These are phyloP conservation scores for Drosophila koepferae DNA, from an alignment of 2,888 invertebrate species.

Conservation along the genomic window DNA sequence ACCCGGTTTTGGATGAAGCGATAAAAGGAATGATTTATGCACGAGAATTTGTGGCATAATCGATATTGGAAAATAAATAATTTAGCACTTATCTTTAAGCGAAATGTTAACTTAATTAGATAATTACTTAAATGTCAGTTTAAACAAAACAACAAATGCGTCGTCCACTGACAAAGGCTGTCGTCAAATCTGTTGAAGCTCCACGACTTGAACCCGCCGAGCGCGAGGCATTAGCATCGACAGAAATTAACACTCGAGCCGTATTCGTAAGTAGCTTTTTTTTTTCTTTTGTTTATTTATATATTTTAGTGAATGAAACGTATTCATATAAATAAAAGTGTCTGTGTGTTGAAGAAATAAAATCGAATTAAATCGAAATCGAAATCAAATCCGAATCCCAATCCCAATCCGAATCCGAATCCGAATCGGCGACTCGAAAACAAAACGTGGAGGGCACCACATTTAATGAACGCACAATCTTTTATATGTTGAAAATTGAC, in stretches of 20 bases:
- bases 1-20: conserved; percentile 2
- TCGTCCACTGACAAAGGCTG: conserved; percentile 46
- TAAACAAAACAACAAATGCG: conserved; percentile 69
- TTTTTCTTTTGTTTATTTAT: background rate
- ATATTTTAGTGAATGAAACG: conserved; percentile 58
- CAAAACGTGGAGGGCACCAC: conserved; percentile 63
- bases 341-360: conserved; percentile 31
- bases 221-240: conserved; percentile 45
- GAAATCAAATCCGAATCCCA: conserved; percentile 25
- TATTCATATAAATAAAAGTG: conserved; percentile 11
- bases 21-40: conserved; percentile 18
- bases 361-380: conserved; percentile 18
- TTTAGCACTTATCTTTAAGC: conserved; percentile 77
- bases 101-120: conserved; percentile 82
- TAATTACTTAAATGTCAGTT: conserved; percentile 77
- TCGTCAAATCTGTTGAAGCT: conserved; percentile 49
- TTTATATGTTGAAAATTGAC: conserved; percentile 72
- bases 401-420: conserved; percentile 38
- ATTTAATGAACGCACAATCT: conserved; percentile 74
- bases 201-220: conserved; percentile 27
- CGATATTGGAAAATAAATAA: conserved; percentile 67
- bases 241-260: conserved; percentile 6
- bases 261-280: conserved; percentile 20
- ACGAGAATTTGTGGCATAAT: conserved; percentile 14
- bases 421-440: conserved; percentile 47